A percentile compares a stretch with the other conserved stretches of the same genome.
Evolutionary conservation across 37 sponge, comb jelly and placozoan genomes (phyloP).

Genomic region (Haliclona indistincta): DNA sequence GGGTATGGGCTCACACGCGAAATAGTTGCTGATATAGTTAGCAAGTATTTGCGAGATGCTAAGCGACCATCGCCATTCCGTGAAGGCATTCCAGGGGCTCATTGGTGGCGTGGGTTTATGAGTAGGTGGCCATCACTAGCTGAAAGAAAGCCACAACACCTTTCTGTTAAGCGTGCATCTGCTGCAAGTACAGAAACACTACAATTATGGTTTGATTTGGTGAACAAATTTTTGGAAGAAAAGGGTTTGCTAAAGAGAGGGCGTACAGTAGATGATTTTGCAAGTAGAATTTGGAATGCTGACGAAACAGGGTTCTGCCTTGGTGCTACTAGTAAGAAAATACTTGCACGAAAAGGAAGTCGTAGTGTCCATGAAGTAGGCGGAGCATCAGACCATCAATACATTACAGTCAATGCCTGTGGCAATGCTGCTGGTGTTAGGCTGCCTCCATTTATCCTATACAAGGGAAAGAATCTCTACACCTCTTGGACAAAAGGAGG

Average conservation of each 20-base stretch:
- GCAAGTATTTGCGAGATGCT: slow-evolving; percentile 45
- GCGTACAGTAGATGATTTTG: slow-evolving; percentile 14
- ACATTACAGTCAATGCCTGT: slow-evolving; percentile 42
- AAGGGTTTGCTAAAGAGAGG: background rate
- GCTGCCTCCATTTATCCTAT: slow-evolving; percentile 56
- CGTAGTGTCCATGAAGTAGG: slow-evolving; percentile 44
- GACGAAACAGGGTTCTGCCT: slow-evolving; percentile 59
- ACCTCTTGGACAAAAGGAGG: slow-evolving; percentile 39
- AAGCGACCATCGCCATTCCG: slow-evolving; percentile 33
- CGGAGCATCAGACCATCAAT: slow-evolving; percentile 43
- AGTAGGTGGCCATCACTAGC: slow-evolving; percentile 34
- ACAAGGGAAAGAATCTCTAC: slow-evolving; percentile 69
- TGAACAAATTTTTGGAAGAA: slow-evolving; percentile 6
- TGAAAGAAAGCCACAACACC: slow-evolving; percentile 22
- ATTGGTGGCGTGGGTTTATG: slow-evolving; percentile 57
- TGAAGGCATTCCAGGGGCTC: slow-evolving; percentile 31
- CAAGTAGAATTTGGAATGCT: slow-evolving; percentile 39
- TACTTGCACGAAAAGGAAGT: slow-evolving; percentile 27
- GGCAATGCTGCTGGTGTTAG: slow-evolving; percentile 39
- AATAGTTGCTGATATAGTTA: slow-evolving; percentile 32
- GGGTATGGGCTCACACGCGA: slow-evolving; percentile 54
- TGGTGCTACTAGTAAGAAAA: slow-evolving; percentile 18
- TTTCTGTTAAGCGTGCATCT: slow-evolving; percentile 18
- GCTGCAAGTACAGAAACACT: background rate
- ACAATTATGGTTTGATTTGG: slow-evolving; percentile 15